Percentiles rank a stretch among this genome's conserved stretches.
phyloP scores from a whole-genome alignment of 2,113 vertebrate species.

The Excalfactoria chinensis region DNA sequence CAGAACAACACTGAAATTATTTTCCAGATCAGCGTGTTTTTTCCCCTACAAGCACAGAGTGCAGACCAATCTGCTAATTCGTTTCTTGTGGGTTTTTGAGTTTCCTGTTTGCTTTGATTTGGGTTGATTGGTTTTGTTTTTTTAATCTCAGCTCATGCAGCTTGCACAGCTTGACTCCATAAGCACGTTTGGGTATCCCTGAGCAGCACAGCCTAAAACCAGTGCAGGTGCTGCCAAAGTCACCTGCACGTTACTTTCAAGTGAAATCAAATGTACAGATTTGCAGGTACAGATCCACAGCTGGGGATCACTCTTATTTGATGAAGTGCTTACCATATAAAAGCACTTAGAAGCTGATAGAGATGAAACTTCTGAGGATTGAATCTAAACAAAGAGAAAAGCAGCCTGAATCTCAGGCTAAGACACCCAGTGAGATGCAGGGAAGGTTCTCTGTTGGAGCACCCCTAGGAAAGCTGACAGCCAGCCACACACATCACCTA shows the following conservation, averaged over 20 bases:
- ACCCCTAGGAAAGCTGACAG: neutral
- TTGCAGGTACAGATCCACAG: neutral
- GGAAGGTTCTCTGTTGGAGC: neutral
- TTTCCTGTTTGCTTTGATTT: neutral
- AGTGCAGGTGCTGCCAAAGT: neutral
- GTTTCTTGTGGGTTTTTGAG: neutral
- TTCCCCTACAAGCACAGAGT: neutral
- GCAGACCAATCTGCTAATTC: neutral
- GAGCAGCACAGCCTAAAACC: neutral
- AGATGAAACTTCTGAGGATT: neutral
- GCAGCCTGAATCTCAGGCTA: neutral
- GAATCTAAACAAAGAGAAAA: neutral
- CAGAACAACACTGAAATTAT: neutral
- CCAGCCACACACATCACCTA: neutral
- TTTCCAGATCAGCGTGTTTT: neutral
- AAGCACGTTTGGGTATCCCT: neutral
- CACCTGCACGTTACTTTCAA: neutral
- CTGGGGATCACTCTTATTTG: neutral
- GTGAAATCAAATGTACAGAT: neutral
- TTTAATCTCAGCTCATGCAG: neutral
- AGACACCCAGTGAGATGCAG: neutral
- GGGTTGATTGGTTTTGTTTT: neutral
- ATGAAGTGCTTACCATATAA: neutral
- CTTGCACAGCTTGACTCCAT: neutral
- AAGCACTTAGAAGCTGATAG: neutral